Conservation (phyloP, 2,888 invertebrate species). For the Amblyteles armatorius region DNA sequence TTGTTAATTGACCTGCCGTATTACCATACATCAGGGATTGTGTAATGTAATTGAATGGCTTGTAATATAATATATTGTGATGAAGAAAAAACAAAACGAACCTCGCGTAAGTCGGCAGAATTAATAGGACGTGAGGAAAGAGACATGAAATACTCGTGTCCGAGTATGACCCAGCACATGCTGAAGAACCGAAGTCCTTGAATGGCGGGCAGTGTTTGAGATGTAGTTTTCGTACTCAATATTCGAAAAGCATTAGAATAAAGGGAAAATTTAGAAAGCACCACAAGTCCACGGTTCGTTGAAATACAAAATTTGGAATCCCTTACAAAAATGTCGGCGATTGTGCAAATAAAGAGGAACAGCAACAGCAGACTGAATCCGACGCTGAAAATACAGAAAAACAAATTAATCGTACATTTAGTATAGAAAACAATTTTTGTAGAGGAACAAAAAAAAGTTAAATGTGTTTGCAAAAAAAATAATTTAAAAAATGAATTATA, state of each 20-base stretch:
- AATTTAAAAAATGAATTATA: conserved; percentile 16
- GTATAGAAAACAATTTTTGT: neutral
- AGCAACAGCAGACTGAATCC: conserved; percentile 69
- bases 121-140: conserved; percentile 81
- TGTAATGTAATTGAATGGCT: no score
- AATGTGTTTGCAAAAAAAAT: neutral
- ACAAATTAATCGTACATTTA: neutral
- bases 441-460: neutral
- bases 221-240: conserved; percentile 74
- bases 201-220: conserved; percentile 81
- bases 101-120: conserved; percentile 81
- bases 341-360: conserved; percentile 73
- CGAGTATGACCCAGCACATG: conserved; percentile 85
- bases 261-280: conserved; percentile 82
- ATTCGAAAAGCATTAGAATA: conserved; percentile 82
- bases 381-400: conserved; percentile 67
- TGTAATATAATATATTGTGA: neutral
- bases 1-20: no score
- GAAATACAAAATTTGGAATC: neutral
- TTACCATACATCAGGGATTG: no score
- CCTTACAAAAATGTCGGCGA: conserved; percentile 67
- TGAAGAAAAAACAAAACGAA: conserved; percentile 71
- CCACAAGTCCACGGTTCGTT: neutral
- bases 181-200: conserved; percentile 86
- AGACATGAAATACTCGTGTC: conserved; percentile 83